Conservation (phyloP, 2,113 vertebrate genomes). For the Salvator merianae region DNA sequence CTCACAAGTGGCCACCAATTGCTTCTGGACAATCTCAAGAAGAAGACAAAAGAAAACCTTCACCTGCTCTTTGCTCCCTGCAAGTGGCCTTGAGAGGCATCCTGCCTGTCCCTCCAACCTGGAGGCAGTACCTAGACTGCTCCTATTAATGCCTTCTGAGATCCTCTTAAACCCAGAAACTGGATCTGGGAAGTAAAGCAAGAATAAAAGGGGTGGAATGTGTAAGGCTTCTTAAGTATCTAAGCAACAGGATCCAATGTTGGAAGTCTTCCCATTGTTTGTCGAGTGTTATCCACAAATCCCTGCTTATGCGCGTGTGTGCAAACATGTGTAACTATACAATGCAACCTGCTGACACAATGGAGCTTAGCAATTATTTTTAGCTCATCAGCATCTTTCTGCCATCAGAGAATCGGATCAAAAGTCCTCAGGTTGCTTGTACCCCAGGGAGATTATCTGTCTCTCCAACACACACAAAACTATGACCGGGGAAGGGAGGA, state of each 20-base stretch:
- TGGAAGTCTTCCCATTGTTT: constrained; percentile 1
- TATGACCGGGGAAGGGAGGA: too few relatives aligned
- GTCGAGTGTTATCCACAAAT: not conserved
- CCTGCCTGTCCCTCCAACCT: too few relatives aligned
- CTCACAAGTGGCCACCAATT: too few relatives aligned
- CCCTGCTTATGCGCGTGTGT: not conserved
- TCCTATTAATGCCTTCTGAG: not conserved
- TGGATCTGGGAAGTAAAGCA: not conserved
- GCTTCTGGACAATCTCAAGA: too few relatives aligned
- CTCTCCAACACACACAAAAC: not conserved
- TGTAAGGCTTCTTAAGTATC: not conserved
- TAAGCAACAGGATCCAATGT: not conserved
- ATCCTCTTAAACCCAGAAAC: not conserved
- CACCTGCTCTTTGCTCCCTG: too few relatives aligned
- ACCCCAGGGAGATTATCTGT: not conserved
- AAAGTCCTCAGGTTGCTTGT: not conserved
- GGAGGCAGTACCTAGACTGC: too few relatives aligned
- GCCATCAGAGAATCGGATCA: not conserved
- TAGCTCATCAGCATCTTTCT: not conserved
- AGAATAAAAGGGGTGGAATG: not conserved
- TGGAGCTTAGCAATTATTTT: constrained; percentile 1
- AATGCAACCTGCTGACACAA: not conserved
- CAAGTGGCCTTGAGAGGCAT: too few relatives aligned
- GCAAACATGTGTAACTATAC: not conserved
- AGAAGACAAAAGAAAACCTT: too few relatives aligned